phyloP scores from a whole-genome alignment of 1,140 invertebrate species.

The Papilio xuthus region DNA sequence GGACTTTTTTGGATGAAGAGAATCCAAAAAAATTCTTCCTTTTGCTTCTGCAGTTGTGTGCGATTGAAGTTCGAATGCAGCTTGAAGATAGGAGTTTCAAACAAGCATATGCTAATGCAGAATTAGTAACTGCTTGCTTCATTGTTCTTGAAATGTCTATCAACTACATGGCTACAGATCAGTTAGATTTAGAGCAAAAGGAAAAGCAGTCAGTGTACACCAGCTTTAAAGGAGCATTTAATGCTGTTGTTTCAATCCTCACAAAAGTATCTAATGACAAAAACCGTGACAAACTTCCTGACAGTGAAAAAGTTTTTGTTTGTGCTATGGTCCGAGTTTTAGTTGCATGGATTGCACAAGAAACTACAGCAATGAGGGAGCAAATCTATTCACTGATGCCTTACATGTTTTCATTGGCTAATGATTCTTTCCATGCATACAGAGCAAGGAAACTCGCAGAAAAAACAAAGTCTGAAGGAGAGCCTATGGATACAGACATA shows the following conservation, averaged over 20 bases:
- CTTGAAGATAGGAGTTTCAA: slow-evolving; percentile 93
- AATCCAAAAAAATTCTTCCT: slow-evolving; percentile 92
- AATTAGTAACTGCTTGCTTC: slow-evolving; percentile 92
- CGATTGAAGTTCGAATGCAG: slow-evolving; percentile 96
- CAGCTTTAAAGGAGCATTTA: slow-evolving; percentile 94
- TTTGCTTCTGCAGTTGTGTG: slow-evolving; percentile 91
- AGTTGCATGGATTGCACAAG: slow-evolving; percentile 94
- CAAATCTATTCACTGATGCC: slow-evolving; percentile 91
- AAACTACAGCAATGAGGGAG: slow-evolving; percentile 93
- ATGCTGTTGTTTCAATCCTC: slow-evolving; percentile 89
- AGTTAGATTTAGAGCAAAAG: slow-evolving; percentile 92
- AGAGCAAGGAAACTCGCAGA: slow-evolving; percentile 84
- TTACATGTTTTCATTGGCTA: slow-evolving; percentile 89
- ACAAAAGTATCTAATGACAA: slow-evolving; percentile 88
- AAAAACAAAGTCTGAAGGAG: slow-evolving; percentile 82
- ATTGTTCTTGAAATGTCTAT: slow-evolving; percentile 91
- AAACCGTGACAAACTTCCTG: slow-evolving; percentile 83
- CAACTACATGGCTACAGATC: slow-evolving; percentile 90
- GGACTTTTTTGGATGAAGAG: slow-evolving; percentile 89
- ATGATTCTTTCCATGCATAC: slow-evolving; percentile 90
- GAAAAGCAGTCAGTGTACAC: slow-evolving; percentile 95
- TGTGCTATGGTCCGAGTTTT: slow-evolving; percentile 92
- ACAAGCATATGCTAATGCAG: slow-evolving; percentile 87
- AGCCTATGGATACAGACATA: slow-evolving; percentile 79
- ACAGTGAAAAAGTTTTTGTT: slow-evolving; percentile 88